A percentile compares a stretch with the other conserved stretches of the same genome.
These are phyloP conservation scores for Fragum fragum DNA, from an alignment of 2,888 invertebrate species.

Conservation along the genomic window DNA sequence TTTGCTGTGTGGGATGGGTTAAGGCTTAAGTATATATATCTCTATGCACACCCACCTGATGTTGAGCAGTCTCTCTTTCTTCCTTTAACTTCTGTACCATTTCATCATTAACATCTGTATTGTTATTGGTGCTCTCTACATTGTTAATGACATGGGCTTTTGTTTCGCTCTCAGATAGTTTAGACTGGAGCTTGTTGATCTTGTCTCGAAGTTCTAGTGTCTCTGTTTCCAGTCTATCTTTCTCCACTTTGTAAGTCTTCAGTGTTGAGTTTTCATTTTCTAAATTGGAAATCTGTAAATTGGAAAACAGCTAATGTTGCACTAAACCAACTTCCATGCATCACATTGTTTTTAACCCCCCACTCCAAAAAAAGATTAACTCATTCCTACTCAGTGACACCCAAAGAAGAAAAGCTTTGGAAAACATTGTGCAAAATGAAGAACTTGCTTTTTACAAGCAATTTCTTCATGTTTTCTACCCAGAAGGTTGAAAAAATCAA, in stretches of 20 bases:
- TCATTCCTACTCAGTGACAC: too few species aligned
- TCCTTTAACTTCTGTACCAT: conserved; percentile 70
- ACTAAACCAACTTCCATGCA: too few species aligned
- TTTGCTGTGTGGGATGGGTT: too few species aligned
- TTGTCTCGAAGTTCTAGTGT: conserved; percentile 73
- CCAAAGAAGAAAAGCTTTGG: too few species aligned
- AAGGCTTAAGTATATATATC: too few species aligned
- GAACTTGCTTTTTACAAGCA: too few species aligned
- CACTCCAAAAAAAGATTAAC: too few species aligned
- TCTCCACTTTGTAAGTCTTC: conserved; percentile 63
- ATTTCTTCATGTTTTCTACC: too few species aligned
- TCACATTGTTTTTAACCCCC: too few species aligned
- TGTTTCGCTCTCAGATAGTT: conserved; percentile 71
- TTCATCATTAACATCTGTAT: conserved; percentile 54
- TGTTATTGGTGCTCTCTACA: conserved; percentile 28
- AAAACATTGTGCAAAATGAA: too few species aligned
- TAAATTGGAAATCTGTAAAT: conserved; percentile 68
- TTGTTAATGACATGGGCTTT: conserved; percentile 68
- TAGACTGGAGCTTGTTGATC: conserved; percentile 75
- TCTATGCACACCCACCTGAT: conserved; percentile 85
- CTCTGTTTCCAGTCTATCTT: conserved; percentile 74
- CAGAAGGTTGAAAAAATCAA: too few species aligned
- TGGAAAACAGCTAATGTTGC: too few species aligned
- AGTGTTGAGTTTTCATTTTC: conserved; percentile 75
- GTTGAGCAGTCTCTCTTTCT: conserved; percentile 72